Base-by-base conservation (phyloP, 2,888 invertebrate species). In the Drosophila mulleri region DNA sequence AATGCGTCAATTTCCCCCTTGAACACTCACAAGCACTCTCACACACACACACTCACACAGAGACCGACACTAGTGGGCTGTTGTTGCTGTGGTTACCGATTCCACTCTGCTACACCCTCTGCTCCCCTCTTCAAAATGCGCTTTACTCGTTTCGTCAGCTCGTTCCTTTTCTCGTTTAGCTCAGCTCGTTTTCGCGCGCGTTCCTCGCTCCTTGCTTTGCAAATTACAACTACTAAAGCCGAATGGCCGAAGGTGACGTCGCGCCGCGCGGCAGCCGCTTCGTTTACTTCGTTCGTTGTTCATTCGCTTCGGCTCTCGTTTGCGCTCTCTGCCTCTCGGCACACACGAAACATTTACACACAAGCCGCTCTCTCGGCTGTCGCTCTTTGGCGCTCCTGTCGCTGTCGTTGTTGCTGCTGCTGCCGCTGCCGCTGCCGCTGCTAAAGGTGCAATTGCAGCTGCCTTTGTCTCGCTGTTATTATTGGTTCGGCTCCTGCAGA, bases 371-470 rank as follows among this genome's bases (percentile, higher is more conserved):
- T 44, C 70, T 71, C 72, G 42, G 35, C 32, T 18, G 16, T 45
- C 54, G 58, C 65, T 52, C 62, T 72, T 56, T 52, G 23, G 11
- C 64, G 42, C 58, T 65, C 66, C 63, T 72, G 57, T 29, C 53
- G 20, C 56, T 47, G 47, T 16, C 47, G 14, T 6, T 37, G 37
- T 6, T 37, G 37, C 5, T 37, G 37, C 37, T 14, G 32, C 42
- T 44, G 26, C 41, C 14, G n/a, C 57, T 45, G 26, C 14, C 42
- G 41, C 14, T 37, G 37, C 14, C 58, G 20, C 59, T 20, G 61
- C 77, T 71, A 85, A 86, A 88, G 90, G 88, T 89, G 89, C 85
- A 86, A 89, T 85, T 88, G 86, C 90, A 90, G 91, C 91, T 89
- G 87, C 88, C 82, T 82, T 79, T 83, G 75, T 79, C 67, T 78